Conservation (phyloP, 2,113 vertebrate genomes). For the Catharus fuscescens region DNA sequence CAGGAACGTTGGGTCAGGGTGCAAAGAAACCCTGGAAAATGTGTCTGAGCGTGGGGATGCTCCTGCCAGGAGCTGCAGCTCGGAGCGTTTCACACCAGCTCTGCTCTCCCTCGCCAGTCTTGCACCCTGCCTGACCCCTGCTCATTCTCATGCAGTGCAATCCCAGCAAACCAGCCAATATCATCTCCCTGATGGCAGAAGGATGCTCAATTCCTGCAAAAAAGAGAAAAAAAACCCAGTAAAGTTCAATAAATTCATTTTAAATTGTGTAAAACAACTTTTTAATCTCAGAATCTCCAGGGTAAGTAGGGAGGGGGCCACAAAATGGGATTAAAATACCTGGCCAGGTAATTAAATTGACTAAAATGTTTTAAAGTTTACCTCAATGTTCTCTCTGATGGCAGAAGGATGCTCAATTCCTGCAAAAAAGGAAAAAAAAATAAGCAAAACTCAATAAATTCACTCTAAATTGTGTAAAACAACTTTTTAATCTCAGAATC, state of each 20-base stretch:
- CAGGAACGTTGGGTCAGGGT: not conserved
- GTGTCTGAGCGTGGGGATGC: not conserved
- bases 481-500: not conserved
- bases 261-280: not conserved
- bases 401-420: not conserved
- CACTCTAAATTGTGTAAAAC: not conserved
- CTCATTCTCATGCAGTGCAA: not conserved
- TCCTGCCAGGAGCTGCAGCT: not conserved
- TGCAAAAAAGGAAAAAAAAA: too few relatives aligned
- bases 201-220: constrained; percentile 15
- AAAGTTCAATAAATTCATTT: not conserved
- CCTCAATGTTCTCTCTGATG: too few relatives aligned
- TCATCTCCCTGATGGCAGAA: not conserved
- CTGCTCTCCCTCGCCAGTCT: constrained; percentile 17
- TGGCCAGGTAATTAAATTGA: not conserved
- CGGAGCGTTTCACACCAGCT: not conserved
- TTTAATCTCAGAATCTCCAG: not conserved
- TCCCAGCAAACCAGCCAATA: not conserved
- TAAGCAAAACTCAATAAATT: not conserved
- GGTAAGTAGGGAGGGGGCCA: not conserved
- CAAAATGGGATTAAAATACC: not conserved
- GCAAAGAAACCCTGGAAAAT: not conserved
- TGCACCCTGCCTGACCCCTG: not conserved
- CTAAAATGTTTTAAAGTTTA: not conserved
- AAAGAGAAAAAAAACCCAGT: too few relatives aligned